These are phyloP conservation scores for Dryocosmus kuriphilus DNA, from an alignment of 2,888 invertebrate species.

Conservation along the genomic window DNA sequence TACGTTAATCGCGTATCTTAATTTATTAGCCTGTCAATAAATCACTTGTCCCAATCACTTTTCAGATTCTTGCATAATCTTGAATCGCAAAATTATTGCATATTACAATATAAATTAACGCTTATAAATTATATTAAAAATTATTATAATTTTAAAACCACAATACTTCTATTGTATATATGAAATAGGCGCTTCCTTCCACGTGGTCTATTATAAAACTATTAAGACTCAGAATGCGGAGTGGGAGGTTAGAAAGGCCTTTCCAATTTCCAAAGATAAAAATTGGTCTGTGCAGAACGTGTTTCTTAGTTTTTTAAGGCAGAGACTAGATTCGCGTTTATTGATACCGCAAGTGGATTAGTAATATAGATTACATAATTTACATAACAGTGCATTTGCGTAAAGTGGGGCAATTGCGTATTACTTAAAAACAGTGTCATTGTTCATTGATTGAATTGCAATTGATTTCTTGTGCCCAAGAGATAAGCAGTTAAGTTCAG, in stretches of 20 bases:
- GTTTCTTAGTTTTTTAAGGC: not conserved
- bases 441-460: no score
- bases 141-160: no score
- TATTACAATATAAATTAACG: no score
- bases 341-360: not conserved
- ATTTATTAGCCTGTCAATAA: not conserved
- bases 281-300: not conserved
- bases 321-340: not conserved
- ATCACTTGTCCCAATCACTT: not conserved
- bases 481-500: not conserved
- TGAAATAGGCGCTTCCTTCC: no score
- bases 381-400: not conserved
- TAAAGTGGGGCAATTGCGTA: not conserved
- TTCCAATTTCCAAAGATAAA: not conserved
- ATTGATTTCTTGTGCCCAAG: no score
- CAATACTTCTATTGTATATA: no score
- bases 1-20: not conserved
- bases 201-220: not conserved
- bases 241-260: not conserved
- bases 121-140: no score
- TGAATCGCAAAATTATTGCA: no score
- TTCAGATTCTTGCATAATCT: not conserved
- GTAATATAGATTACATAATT: no score
- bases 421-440: no score
- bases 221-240: not conserved